Base-by-base conservation (phyloP, 1,140 invertebrate species). In the Neodiprion pinetum region DNA sequence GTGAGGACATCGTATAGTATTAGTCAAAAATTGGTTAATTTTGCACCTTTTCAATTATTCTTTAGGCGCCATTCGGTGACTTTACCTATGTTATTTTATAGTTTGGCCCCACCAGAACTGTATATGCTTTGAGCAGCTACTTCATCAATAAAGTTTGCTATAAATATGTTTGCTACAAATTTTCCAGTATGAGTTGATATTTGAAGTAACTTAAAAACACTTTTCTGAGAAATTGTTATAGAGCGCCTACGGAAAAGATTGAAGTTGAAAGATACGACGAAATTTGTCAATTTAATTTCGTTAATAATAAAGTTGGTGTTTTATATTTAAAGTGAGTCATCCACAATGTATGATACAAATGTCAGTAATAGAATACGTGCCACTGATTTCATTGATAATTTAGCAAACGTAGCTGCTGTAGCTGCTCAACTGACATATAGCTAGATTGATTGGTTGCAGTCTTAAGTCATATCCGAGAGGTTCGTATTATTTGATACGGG, bases 71-170 rank as follows among this genome's bases (percentile, higher is more conserved):
- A 65, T 65, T 17, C 12, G 17, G 68, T 71, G 48, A 10, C 0
- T 71, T 71, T 71, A 71, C 70, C 70, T 71, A 71, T 50, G 48
- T 17, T 71, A 71, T 17, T 48, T 47, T 23, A 23, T 74, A 77
- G 67, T 83, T 86, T 85, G 85, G 83, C 83, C 84, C 85, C 84
- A 82, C 81, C 79, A 81, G 82, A 85, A 79, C 79, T 83, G 81
- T 82, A 80, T 75, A 80, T 75, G 75, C 70, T 74, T 75, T 72
- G 76, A 84, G 78, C 73, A 68, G 78, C 76, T 72, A 73, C 75
- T 3, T 5, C 28, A 40, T 3, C 28, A 5, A 40, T 3, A 77
- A 78, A 76, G 77, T 74, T 76, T 75, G 69, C 77, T 74, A 67
- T 72, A 67, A 17, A 28, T 9, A 61, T 21, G 17, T n/a, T n/a